Percentiles rank a stretch among this genome's conserved stretches.
phyloP scores from a whole-genome alignment of 2,797 vertebrate genomes.

The Ctenopoma kingsleyae region DNA sequence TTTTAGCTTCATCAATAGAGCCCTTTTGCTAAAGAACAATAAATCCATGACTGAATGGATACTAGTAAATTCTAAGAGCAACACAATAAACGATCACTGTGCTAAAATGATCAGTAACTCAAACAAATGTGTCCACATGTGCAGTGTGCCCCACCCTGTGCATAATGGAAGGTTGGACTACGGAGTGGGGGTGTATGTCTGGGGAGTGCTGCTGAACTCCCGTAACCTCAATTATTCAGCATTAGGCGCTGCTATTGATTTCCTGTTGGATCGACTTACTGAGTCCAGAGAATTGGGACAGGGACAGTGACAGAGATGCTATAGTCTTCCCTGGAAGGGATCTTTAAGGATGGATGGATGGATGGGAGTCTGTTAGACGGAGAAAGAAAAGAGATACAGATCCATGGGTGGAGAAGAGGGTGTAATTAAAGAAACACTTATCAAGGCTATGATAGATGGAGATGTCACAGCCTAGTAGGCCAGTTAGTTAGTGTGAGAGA shows the following conservation, averaged over 20 bases:
- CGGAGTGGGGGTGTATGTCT: conserved; percentile 61
- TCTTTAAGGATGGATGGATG: conserved; percentile 67
- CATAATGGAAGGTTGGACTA: conserved; percentile 66
- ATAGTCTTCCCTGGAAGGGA: conserved; percentile 69
- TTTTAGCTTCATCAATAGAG: neutral
- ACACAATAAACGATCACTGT: conserved; percentile 25
- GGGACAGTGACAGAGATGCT: conserved; percentile 60
- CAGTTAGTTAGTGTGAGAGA: conserved; percentile 51
- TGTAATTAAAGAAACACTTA: conserved; percentile 85
- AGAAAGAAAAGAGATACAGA: conserved; percentile 70
- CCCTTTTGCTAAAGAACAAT: conserved; percentile 4
- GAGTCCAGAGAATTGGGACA: conserved; percentile 75
- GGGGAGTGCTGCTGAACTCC: conserved; percentile 81
- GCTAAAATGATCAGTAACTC: conserved; percentile 52
- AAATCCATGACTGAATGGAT: conserved; percentile 1
- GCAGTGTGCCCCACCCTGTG: conserved; percentile 52
- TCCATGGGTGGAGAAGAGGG: conserved; percentile 53
- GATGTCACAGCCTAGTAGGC: conserved; percentile 66
- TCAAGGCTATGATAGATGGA: conserved; percentile 82
- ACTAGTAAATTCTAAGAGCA: conserved; percentile 31
- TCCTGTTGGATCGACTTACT: conserved; percentile 87
- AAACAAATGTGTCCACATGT: conserved; percentile 61
- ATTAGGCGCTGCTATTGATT: conserved; percentile 86
- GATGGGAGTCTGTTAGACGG: conserved; percentile 70
- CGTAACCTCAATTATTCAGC: conserved; percentile 89